A percentile compares a stretch with the other conserved stretches of the same genome.
These are phyloP conservation scores for Quadriops clusia DNA, from an alignment of 2,888 invertebrate species.

Conservation along the genomic window DNA sequence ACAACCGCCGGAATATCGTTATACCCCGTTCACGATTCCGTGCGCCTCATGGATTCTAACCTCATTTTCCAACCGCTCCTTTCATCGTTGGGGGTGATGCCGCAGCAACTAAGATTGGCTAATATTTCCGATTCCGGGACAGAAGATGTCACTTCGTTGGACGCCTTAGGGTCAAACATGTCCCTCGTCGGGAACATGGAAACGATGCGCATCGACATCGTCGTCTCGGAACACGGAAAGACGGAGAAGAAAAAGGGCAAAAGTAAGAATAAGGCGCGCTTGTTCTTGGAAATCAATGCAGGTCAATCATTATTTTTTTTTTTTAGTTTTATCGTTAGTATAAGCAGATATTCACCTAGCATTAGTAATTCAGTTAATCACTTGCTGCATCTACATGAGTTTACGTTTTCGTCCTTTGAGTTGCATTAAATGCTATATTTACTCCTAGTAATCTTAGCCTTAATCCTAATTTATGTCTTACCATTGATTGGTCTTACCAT, in stretches of 20 bases:
- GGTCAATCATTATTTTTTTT: slow-evolving; percentile 16
- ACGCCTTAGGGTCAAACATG: slow-evolving; percentile 79
- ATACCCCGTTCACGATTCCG: slow-evolving; percentile 70
- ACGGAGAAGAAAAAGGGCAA: slow-evolving; percentile 47
- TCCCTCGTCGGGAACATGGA: slow-evolving; percentile 77
- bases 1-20: slow-evolving; percentile 52
- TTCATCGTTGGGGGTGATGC: slow-evolving; percentile 81
- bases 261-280: slow-evolving; percentile 31
- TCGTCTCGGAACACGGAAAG: slow-evolving; percentile 75
- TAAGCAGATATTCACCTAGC: too few relatives aligned
- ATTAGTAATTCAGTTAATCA: too few relatives aligned
- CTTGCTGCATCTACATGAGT: too few relatives aligned
- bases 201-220: slow-evolving; percentile 83
- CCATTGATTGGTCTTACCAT: too few relatives aligned
- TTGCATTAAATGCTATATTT: too few relatives aligned
- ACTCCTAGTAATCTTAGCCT: too few relatives aligned
- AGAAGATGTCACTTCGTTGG: slow-evolving; percentile 58
- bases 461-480: too few relatives aligned
- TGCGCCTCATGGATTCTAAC: slow-evolving; percentile 82
- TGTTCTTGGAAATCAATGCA: slow-evolving; percentile 27
- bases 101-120: slow-evolving; percentile 59
- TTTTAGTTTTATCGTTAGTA: slow-evolving; percentile 2
- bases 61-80: slow-evolving; percentile 87
- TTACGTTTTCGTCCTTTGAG: too few relatives aligned
- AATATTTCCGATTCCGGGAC: slow-evolving; percentile 35